These are phyloP conservation scores for Dermolepida albohirtum DNA, from an alignment of 2,888 invertebrate species.

Conservation along the genomic window DNA sequence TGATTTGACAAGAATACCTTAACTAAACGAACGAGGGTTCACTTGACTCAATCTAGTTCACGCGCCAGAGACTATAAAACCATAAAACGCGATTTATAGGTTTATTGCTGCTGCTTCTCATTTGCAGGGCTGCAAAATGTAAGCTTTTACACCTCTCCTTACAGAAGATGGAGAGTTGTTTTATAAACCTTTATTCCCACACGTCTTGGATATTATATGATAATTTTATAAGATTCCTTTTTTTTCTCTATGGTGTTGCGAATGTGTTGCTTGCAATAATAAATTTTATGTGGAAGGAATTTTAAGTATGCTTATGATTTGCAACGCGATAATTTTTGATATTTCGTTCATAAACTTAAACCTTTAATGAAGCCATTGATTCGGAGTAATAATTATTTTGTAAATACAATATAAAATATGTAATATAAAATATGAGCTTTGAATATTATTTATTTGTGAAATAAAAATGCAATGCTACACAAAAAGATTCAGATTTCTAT, in stretches of 20 bases:
- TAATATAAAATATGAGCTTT: too few species aligned
- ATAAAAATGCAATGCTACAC: too few species aligned
- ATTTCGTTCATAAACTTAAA: neutral
- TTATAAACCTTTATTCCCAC: constrained; percentile 53
- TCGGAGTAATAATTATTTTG: too few species aligned
- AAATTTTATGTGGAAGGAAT: constrained; percentile 3
- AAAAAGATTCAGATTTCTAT: too few species aligned
- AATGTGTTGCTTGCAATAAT: constrained; percentile 3
- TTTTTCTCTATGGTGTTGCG: constrained; percentile 20
- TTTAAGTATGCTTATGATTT: neutral
- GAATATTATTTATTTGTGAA: too few species aligned
- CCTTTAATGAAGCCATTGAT: too few species aligned
- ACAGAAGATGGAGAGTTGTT: constrained; percentile 50
- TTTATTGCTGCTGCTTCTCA: constrained; percentile 61
- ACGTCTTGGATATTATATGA: constrained; percentile 51
- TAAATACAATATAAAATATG: too few species aligned
- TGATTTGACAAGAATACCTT: constrained; percentile 58
- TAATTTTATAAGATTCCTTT: constrained; percentile 45
- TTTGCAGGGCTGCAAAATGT: constrained; percentile 55
- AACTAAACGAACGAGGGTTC: constrained; percentile 55
- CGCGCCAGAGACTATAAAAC: constrained; percentile 59
- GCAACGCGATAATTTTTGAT: too few species aligned
- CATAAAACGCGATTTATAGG: constrained; percentile 64
- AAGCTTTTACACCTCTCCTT: constrained; percentile 55
- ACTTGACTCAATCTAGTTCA: constrained; percentile 58